Evolutionary conservation across 2,113 vertebrate species (phyloP), one percentile per base, ranked within the genome.

Genomic region (Progne subis): DNA sequence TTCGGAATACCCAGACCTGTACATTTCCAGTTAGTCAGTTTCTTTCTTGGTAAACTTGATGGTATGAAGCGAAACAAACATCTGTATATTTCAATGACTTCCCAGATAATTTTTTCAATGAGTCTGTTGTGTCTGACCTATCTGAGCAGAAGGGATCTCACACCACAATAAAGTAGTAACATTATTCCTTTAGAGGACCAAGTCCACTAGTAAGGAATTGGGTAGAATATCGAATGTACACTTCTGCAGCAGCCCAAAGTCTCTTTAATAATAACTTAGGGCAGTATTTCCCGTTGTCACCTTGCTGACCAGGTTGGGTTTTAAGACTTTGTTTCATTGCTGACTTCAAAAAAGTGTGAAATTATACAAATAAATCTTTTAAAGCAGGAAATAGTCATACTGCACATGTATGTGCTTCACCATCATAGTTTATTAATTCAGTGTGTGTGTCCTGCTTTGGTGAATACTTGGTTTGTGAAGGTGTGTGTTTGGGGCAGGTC

Each of bases 201-300:
- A 84, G 55, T 59, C 25, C 21, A 20, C 14, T 41, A 21, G 12
- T 69, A 74, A 90, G 43, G 56, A 39, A 28, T 88, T 52, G 5
- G 24, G 25, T 84, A 60, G 72, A 63, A 44, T 59, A 88, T 25
- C 29, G 63, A 41, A 41, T 10, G 15, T 37, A 8, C n/a, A 11
- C 28, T 55, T 63, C 49, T 32, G 47, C 46, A 55, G 67, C 55
- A 67, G 25, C 34, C 21, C 12, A 11, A 5, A 71, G 23, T 75
- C 0, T 16, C 56, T 83, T 74, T 44, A 44, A 8, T 77, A 52
- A 19, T 18, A 39, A 60, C 31, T 82, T 64, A 26, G 29, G 65
- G 56, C 34, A 77, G 1, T 44, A 72, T 25, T 75, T 70, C 32
- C 28, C 0, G 0, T 43, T 24, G 26, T 57, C 11, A 12, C n/a